Conservation (phyloP, 1,140 invertebrate species). For the Orchesella cincta region DNA sequence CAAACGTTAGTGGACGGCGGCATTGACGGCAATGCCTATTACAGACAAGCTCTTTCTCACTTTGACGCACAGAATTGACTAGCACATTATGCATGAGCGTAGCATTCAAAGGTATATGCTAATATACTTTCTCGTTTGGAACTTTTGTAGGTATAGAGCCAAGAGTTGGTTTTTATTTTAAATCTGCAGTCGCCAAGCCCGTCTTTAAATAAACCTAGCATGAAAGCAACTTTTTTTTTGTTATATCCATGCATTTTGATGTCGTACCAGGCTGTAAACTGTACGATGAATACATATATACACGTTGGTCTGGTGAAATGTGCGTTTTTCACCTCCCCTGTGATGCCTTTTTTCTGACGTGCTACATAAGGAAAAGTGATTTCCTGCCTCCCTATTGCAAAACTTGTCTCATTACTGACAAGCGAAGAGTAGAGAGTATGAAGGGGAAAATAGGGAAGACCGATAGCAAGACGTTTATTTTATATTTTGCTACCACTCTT, state of each 20-base stretch:
- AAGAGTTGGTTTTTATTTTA: too few species aligned
- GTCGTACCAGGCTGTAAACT: not conserved
- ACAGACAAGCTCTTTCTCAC: too few species aligned
- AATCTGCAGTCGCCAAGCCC: not conserved
- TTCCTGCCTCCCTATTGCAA: not conserved
- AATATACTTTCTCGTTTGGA: too few species aligned
- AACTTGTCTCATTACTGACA: not conserved
- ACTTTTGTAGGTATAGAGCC: too few species aligned
- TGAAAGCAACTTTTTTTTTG: too few species aligned
- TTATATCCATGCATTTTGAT: too few species aligned
- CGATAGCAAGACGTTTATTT: not conserved
- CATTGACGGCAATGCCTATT: too few species aligned
- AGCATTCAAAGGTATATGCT: too few species aligned
- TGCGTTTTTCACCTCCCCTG: not conserved
- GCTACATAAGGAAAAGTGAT: conserved; percentile 8
- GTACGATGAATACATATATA: not conserved
- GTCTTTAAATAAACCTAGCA: not conserved
- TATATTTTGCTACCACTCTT: not conserved
- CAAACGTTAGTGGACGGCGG: too few species aligned
- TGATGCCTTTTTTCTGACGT: conserved; percentile 12
- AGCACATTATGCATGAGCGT: too few species aligned
- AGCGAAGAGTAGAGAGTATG: not conserved
- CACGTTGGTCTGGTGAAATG: not conserved
- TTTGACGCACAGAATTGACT: too few species aligned
- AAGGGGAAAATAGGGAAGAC: not conserved